Evolutionary conservation across 2,888 invertebrate genomes (phyloP), one percentile per base, ranked within the genome.

Genomic region (Leptogaster cylindrica): DNA sequence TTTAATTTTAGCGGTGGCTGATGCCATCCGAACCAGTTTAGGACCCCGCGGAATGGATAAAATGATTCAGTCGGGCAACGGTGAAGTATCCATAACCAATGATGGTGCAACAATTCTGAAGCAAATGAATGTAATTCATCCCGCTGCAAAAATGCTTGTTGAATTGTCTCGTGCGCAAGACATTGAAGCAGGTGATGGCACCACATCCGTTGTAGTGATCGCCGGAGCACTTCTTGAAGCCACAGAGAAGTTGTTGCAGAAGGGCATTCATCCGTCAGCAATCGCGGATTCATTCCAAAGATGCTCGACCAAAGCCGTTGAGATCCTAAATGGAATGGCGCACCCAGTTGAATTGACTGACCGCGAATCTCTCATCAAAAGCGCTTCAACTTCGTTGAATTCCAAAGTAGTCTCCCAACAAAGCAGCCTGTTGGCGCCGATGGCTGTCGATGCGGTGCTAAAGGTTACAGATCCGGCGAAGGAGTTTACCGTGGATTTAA

Each of bases 1-100:
- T n/a, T n/a, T n/a, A n/a, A n/a, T n/a, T n/a, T n/a, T 8, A 97
- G 97, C 98, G 83, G 97, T 99, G 65, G 93, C 97, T 71, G 95
- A 97, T 93, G 97, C 98, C 10, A 94, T 99, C 76, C 90, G 98
- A 70, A 99, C 99, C 10, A 97, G 97, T 83, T 86, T 99, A 82
- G 99, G 99, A 3, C 99, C 99, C 16, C 88, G 95, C 74, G 98
- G 99, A 71, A 99, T 99, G 99, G 99, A 99, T 79, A 99, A 99
- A 87, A 99, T 99, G 99, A 99, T 99, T 76, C 98, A 99, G 85
- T 86, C 95, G 31, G 89, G 89, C 31, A 97, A 95, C 83, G 98
- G 98, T 5, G 98, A 98, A 84, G 99, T 99, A 0, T 98, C 97
- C 2, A 99, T 99, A 71, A 99, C 99, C 64, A 99, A 99, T 83